Percentiles rank a stretch among this genome's conserved stretches.
phyloP scores from a whole-genome alignment of 2,797 vertebrate species.

The Pseudochirops corinnae region DNA sequence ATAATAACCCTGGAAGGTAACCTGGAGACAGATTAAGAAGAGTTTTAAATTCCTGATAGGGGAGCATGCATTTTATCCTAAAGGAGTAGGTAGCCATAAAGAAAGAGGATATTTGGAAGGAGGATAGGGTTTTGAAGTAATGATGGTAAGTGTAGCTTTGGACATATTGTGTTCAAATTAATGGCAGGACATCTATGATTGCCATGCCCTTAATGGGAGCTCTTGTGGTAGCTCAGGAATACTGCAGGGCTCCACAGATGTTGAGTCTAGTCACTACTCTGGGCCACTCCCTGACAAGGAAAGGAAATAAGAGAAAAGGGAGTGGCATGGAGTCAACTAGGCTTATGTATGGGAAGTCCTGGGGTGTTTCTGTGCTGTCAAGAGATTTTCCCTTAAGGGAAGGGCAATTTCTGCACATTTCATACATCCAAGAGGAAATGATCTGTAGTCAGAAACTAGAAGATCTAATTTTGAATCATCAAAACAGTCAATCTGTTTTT shows the following conservation, averaged over 20 bases:
- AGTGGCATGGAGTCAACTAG: not conserved
- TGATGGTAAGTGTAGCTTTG: not conserved
- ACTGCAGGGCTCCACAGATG: not conserved
- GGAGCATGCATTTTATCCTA: not conserved
- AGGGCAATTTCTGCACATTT: not conserved
- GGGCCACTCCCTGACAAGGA: not conserved
- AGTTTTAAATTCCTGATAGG: not conserved
- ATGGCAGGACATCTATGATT: not conserved
- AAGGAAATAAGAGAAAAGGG: not conserved
- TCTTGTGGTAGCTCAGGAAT: not conserved
- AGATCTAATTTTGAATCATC: not conserved
- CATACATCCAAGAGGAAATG: not conserved
- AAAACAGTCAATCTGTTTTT: not conserved
- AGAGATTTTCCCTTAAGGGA: not conserved
- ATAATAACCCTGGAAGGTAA: not conserved
- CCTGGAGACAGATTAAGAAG: not conserved
- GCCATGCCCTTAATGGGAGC: not conserved
- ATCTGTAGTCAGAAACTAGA: not conserved
- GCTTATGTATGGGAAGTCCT: not conserved
- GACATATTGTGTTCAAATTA: not conserved
- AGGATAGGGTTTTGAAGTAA: slow-evolving; percentile 7
- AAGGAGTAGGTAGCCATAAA: not conserved
- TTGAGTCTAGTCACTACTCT: not conserved
- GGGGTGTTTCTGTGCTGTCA: not conserved
- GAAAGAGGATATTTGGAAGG: slow-evolving; percentile 12